Conservation (phyloP, 1,140 invertebrate species). For the Zaprionus capensis region DNA sequence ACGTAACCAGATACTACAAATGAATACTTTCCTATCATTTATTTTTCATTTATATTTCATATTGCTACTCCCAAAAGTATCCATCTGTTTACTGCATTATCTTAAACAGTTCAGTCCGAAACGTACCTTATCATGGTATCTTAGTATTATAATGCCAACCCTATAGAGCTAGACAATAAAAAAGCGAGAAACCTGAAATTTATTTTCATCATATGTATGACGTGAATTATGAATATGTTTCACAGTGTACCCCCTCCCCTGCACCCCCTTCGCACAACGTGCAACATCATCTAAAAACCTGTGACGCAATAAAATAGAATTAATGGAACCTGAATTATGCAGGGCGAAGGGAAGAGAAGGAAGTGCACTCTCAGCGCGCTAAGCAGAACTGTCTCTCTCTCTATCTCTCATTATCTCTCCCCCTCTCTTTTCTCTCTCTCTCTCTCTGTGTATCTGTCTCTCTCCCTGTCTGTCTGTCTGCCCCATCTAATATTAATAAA, state of each 20-base stretch:
- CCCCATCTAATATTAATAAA: constrained; percentile 82
- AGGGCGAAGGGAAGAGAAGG: not conserved
- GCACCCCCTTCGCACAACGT: constrained; percentile 11
- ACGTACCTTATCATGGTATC: not conserved
- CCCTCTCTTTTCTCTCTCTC: not conserved
- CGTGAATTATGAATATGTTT: constrained; percentile 54
- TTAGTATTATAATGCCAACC: constrained; percentile 18
- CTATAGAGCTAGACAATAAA: constrained; percentile 18
- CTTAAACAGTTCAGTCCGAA: not conserved
- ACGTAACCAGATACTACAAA: too few species aligned
- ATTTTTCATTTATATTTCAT: not conserved
- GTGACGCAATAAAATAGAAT: constrained; percentile 79
- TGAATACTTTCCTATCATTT: too few species aligned
- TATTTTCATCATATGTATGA: constrained; percentile 51
- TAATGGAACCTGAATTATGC: constrained; percentile 77
- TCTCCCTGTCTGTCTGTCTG: constrained; percentile 44
- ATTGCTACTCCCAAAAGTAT: not conserved
- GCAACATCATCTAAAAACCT: constrained; percentile 71
- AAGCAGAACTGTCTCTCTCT: constrained; percentile 15
- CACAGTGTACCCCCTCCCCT: constrained; percentile 15
- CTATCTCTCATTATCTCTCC: not conserved
- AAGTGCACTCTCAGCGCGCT: constrained; percentile 6
- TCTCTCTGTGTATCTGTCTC: constrained; percentile 20
- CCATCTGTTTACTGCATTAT: not conserved
- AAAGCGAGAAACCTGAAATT: constrained; percentile 36